Percentiles rank a stretch among this genome's conserved stretches.
These are phyloP conservation scores for Cercopithecus neglectus DNA, from an alignment of 2,797 vertebrate genomes.

Conservation along the genomic window DNA sequence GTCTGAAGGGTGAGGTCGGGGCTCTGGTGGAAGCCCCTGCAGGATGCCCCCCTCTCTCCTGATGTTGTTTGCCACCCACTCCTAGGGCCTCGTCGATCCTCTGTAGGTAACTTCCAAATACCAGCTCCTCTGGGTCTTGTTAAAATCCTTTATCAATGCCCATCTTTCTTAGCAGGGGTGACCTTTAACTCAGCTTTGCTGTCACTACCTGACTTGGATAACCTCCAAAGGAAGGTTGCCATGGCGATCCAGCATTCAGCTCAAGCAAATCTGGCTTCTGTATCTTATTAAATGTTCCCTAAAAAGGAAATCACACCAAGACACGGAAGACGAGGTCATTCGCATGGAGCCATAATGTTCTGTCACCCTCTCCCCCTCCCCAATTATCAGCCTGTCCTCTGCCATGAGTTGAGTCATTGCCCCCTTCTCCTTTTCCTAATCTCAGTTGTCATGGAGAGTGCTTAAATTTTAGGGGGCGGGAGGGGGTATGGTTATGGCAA, in stretches of 20 bases:
- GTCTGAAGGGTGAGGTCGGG: background rate
- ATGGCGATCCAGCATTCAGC: slow-evolving; percentile 81
- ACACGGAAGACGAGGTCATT: slow-evolving; percentile 43
- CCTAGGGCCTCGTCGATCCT: background rate
- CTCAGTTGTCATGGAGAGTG: slow-evolving; percentile 38
- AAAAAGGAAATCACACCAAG: slow-evolving; percentile 67
- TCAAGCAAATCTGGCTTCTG: slow-evolving; percentile 71
- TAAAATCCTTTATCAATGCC: slow-evolving; percentile 83
- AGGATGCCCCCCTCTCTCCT: background rate
- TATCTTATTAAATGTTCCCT: slow-evolving; percentile 84
- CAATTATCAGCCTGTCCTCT: background rate
- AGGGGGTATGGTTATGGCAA: slow-evolving; percentile 37
- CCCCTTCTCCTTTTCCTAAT: background rate
- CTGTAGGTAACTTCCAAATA: slow-evolving; percentile 75
- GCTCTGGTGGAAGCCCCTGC: background rate
- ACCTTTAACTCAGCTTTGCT: slow-evolving; percentile 85
- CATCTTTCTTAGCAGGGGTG: slow-evolving; percentile 79
- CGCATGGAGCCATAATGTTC: fast-evolving
- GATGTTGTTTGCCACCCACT: slow-evolving; percentile 10
- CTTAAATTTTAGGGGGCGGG: background rate
- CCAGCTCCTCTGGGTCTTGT: slow-evolving; percentile 80
- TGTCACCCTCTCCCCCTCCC: background rate
- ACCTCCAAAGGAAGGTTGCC: slow-evolving; percentile 86
- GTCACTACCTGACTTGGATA: slow-evolving; percentile 83
- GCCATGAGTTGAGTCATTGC: background rate